Evolutionary conservation across 2,113 vertebrate genomes (phyloP).

Genomic region (Gobius niger): DNA sequence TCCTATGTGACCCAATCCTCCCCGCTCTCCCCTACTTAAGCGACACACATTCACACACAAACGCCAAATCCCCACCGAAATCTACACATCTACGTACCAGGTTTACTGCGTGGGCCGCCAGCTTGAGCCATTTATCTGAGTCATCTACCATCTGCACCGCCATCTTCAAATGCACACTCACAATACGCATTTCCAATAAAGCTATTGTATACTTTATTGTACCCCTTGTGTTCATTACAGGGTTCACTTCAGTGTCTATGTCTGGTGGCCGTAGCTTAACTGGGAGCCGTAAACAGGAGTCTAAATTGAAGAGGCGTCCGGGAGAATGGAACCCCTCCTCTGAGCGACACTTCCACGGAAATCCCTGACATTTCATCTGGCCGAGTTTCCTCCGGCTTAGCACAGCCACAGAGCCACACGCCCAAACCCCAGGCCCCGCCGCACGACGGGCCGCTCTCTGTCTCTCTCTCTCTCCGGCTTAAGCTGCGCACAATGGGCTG

Average conservation of each 20-base stretch:
- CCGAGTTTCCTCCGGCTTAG: constrained; percentile 41
- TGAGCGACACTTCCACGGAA: constrained; percentile 64
- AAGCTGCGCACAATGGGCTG: constrained; percentile 11
- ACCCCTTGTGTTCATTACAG: background rate
- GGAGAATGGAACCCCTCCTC: constrained; percentile 62
- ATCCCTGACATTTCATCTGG: constrained; percentile 67
- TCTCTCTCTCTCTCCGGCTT: background rate
- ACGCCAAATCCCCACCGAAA: background rate
- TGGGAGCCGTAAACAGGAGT: constrained; percentile 48
- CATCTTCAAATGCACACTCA: background rate
- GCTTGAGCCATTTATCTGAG: background rate
- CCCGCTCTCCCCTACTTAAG: too few species aligned
- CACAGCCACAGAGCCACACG: background rate
- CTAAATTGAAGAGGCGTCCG: constrained; percentile 66
- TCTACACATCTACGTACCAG: background rate
- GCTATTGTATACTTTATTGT: background rate
- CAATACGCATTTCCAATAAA: background rate
- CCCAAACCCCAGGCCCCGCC: too few species aligned
- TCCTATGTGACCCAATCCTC: too few species aligned
- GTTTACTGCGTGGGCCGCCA: background rate
- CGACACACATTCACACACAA: background rate
- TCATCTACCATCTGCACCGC: constrained; percentile 10
- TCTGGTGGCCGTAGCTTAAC: background rate
- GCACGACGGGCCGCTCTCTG: too few species aligned
- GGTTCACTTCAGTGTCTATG: background rate